Evolutionary conservation across 92 coral and sea anemone genomes (phyloP), one percentile per base, ranked within the genome.

Genomic region (Pocillopora meandrina): DNA sequence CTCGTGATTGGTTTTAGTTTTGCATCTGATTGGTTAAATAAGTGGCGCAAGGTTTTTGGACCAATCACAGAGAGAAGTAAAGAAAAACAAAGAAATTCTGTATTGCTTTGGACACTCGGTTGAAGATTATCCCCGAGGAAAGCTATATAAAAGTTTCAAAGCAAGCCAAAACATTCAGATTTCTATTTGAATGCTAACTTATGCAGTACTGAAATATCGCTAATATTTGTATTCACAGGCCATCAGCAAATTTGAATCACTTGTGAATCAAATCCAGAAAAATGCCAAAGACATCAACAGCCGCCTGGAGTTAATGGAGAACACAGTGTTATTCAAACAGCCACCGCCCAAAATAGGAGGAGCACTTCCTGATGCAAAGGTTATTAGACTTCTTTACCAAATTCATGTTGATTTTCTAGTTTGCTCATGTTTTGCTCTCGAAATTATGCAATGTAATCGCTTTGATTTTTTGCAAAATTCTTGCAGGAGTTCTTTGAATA

Each of bases 211-310:
- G 61, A 11, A 35, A 60, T 34, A 69, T 33, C 13, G 20, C 52
- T 42, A 3, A 3, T 7, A 7, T 42, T 42, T 74, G 19, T 56
- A 72, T 42, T 62, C 34, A 52, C 82, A 97, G 99, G 99, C 99
- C 19, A 92, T 97, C 74, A 92, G 98, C 88, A 97, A 97, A 86
- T 97, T 97, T 82, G 99, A 97, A 78, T 97, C 99, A 55, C 88
- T 97, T 56, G 99, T 97, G 42, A 97, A 97, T 87, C 99, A 97
- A 84, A 93, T 97, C 74, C 99, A 97, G 82, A 97, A 97, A 90
- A 97, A 97, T 87, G 99, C 99, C 21, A 97, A 97, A 89, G 99
- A 97, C 67, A 95, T 97, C 81, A 90, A 97, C 87, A 97, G 92
- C 73, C 94, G 99, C 10, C 92, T 97, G 84, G 95, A 93, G 87